These are phyloP conservation scores for Desoria tigrina DNA, from an alignment of 2,888 invertebrate species.

Conservation along the genomic window DNA sequence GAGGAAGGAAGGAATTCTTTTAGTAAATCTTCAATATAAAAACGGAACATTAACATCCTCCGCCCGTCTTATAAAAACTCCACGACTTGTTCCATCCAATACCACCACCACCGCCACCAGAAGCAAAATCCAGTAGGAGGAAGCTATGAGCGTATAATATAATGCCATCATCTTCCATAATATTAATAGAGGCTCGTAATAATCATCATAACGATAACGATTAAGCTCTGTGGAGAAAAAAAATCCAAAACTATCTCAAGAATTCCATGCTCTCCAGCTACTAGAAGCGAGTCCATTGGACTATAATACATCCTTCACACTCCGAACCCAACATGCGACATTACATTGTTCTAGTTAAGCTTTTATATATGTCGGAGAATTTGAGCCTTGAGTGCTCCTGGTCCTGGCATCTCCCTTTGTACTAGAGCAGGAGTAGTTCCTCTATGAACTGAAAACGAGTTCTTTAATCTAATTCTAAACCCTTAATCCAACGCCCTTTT, in stretches of 20 bases:
- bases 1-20: conserved; percentile 16
- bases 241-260: conserved; percentile 1
- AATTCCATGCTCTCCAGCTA: neutral
- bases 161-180: conserved; percentile 7
- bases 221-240: conserved; percentile 7
- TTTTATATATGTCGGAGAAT: too few species aligned
- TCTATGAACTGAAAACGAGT: conserved; percentile 1
- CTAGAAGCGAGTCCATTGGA: too few species aligned
- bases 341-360: too few species aligned
- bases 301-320: too few species aligned
- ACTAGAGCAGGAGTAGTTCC: neutral
- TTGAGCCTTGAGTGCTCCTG: too few species aligned
- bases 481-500: neutral
- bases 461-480: neutral
- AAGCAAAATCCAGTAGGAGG: too few species aligned
- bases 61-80: neutral
- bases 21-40: conserved; percentile 13
- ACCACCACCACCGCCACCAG: too few species aligned
- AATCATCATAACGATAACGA: conserved; percentile 20
- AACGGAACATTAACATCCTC: conserved; percentile 10
- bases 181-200: conserved; percentile 22
- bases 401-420: too few species aligned
- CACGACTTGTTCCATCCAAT: neutral
- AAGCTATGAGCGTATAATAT: too few species aligned
- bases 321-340: too few species aligned